These are phyloP conservation scores for Diarsia brunnea DNA, from an alignment of 2,888 invertebrate species.

Conservation along the genomic window DNA sequence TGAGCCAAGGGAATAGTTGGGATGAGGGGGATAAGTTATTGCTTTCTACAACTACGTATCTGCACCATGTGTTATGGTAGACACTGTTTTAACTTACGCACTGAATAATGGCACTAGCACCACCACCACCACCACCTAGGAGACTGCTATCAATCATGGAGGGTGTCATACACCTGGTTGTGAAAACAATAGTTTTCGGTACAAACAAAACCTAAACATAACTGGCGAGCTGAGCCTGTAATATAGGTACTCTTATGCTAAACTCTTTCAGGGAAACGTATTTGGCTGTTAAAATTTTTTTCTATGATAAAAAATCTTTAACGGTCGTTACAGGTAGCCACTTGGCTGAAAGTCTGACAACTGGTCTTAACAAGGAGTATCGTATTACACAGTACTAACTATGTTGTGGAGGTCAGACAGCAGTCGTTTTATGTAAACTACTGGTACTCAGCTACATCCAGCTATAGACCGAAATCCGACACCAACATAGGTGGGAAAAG, in stretches of 20 bases:
- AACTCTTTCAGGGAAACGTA: background rate
- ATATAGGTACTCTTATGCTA: background rate
- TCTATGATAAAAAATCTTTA: background rate
- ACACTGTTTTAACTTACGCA: constrained; percentile 85
- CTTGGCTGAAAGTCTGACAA: too few species aligned
- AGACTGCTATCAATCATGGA: constrained; percentile 60
- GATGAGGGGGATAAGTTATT: constrained; percentile 89
- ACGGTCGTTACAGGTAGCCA: too few species aligned
- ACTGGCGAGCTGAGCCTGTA: background rate
- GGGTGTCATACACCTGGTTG: constrained; percentile 40
- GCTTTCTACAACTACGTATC: constrained; percentile 89
- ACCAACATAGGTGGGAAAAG: background rate
- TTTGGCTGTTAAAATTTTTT: background rate
- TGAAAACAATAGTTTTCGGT: constrained; percentile 9
- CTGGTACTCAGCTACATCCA: too few species aligned
- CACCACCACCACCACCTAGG: constrained; percentile 59
- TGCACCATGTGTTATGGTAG: constrained; percentile 88
- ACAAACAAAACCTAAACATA: background rate
- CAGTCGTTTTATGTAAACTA: too few species aligned
- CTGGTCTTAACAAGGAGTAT: too few species aligned
- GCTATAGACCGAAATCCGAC: background rate
- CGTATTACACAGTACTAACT: too few species aligned
- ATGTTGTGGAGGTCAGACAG: too few species aligned
- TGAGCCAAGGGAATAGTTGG: constrained; percentile 89
- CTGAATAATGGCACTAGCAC: constrained; percentile 66